Evolutionary conservation across 2,113 vertebrate genomes (phyloP).

Genomic region (Chlorodrepanis virens): DNA sequence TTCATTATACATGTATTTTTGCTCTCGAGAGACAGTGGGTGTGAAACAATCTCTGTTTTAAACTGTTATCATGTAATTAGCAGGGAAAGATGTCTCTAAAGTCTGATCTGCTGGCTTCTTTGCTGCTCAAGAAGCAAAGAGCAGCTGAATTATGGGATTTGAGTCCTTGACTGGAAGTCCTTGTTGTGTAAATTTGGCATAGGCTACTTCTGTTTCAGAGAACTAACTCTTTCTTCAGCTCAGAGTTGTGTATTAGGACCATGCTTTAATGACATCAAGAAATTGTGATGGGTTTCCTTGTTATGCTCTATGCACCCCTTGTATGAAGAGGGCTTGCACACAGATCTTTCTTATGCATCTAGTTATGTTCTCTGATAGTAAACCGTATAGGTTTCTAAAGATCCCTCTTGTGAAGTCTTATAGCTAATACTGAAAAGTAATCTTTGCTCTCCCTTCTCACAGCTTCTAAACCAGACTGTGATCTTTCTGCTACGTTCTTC

Average conservation of each 20-base stretch:
- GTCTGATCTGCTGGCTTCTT: not conserved
- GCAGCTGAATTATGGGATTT: not conserved
- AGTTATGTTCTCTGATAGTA: not conserved
- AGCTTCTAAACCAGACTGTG: not conserved
- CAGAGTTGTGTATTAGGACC: not conserved
- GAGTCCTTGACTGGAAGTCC: not conserved
- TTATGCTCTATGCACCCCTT: accelerated
- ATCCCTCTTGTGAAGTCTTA: not conserved
- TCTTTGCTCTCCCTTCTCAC: not conserved
- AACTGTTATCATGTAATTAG: not conserved
- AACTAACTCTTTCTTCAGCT: not conserved
- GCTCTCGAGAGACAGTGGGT: not conserved
- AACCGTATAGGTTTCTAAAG: not conserved
- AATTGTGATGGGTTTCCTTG: not conserved
- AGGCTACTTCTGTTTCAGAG: not conserved
- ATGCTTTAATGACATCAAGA: not conserved
- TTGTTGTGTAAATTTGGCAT: not conserved
- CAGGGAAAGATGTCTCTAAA: not conserved
- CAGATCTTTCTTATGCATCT: not conserved
- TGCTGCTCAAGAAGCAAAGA: not conserved
- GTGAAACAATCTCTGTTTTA: not conserved
- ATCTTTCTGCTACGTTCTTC: not conserved
- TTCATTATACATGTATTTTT: not conserved
- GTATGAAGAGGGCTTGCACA: not conserved
- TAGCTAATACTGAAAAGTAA: not conserved